Evolutionary conservation across 2,113 vertebrate genomes (phyloP).

Genomic region (Neodontobutis hainanensis): DNA sequence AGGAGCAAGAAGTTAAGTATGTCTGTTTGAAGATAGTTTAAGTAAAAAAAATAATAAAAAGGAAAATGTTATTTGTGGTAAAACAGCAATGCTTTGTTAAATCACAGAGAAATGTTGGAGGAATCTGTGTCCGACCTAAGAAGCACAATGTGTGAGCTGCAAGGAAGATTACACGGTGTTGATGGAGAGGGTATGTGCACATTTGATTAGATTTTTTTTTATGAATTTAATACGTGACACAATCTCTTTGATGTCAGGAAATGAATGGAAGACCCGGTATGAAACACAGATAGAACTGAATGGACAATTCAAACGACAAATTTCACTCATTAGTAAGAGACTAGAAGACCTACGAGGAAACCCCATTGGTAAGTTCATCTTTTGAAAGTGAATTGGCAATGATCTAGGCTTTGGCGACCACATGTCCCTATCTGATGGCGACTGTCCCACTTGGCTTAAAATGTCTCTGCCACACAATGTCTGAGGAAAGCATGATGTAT

Average conservation of each 20-base stretch:
- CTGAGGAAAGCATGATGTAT: no score
- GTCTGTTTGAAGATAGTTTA: conserved; percentile 14
- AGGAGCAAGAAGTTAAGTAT: conserved; percentile 74
- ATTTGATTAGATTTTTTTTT: neutral
- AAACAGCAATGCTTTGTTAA: neutral
- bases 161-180: conserved; percentile 68
- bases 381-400: neutral
- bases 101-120: conserved; percentile 70
- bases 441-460: no score
- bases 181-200: conserved; percentile 62
- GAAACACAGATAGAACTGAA: conserved; percentile 88
- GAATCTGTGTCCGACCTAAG: conserved; percentile 72
- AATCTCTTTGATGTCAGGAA: conserved; percentile 58
- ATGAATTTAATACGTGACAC: neutral
- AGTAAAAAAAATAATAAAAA: no score
- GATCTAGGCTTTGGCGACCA: no score
- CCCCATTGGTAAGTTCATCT: conserved; percentile 79
- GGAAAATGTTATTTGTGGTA: neutral
- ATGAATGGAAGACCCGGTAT: conserved; percentile 88
- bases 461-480: no score
- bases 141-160: conserved; percentile 67
- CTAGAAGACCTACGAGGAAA: conserved; percentile 79
- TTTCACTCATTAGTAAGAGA: conserved; percentile 77
- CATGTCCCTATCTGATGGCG: no score
- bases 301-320: conserved; percentile 85